A percentile compares a stretch with the other conserved stretches of the same genome.
Evolutionary conservation across 1,140 invertebrate species (phyloP).

Genomic region (Acromyrmex charruanus): DNA sequence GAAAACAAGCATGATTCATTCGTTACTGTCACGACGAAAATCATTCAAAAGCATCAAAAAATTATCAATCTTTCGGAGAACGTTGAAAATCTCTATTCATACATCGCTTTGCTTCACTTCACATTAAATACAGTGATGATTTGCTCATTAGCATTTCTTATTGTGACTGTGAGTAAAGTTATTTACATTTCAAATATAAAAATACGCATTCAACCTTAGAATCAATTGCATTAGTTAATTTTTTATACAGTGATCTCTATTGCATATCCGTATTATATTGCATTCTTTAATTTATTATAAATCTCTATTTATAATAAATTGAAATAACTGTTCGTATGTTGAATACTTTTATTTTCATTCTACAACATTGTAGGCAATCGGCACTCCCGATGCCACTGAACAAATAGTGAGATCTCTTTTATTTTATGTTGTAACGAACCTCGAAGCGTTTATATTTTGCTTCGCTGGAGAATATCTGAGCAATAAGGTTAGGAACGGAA

Average conservation of each 20-base stretch:
- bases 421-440: slow-evolving; percentile 53
- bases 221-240: neutral
- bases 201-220: neutral
- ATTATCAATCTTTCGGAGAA: slow-evolving; percentile 16
- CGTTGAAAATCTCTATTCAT: slow-evolving; percentile 25
- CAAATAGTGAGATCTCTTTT: slow-evolving; percentile 42
- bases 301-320: too few relatives aligned
- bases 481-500: slow-evolving; percentile 47
- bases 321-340: neutral
- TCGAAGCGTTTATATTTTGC: slow-evolving; percentile 67
- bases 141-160: slow-evolving; percentile 35
- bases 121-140: slow-evolving; percentile 26
- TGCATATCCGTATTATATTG: neutral
- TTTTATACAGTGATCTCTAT: neutral
- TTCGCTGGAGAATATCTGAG: slow-evolving; percentile 70
- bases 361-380: slow-evolving; percentile 38
- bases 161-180: slow-evolving; percentile 38
- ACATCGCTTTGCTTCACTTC: slow-evolving; percentile 22
- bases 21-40: neutral
- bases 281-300: neutral
- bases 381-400: slow-evolving; percentile 11
- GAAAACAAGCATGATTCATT: neutral
- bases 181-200: neutral
- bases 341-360: neutral
- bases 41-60: slow-evolving; percentile 46